Evolutionary conservation across 2,888 invertebrate species (phyloP), one percentile per base, ranked within the genome.

Genomic region (Gortyna flavago): DNA sequence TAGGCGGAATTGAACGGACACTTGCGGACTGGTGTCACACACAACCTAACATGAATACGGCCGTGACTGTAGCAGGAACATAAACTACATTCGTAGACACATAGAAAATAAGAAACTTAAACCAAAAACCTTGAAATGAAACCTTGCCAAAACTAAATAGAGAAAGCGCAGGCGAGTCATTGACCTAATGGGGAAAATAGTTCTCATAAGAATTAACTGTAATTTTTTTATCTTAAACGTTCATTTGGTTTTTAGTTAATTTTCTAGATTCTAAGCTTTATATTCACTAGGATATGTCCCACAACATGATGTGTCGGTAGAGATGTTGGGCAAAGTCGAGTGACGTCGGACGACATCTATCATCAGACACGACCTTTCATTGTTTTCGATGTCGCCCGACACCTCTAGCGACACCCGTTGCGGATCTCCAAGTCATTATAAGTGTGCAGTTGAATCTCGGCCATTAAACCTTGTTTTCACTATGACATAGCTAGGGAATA

Each of bases 11-110:
- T 67, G 54, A 61, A 21, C 48, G 54, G 73, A 77, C 75, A 57
- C 62, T 70, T 72, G 71, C 67, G 61, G 66, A 72, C 69, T 86
- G 72, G 69, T 77, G 77, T 70, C 74, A 68, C 64, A 77, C 29
- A 71, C 57, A 66, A 84, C 73, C 64, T 73, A 29, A 77, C 75
- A 57, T 71, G 65, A 77, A 75, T 71, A 66, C 57, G 41, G 54
- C 82, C 41, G n/a, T 78, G 74, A 64, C 62, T 82, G 13, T 68
- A 64, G 29, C 8, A 32, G 32, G 44, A 62, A 51, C n/a, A 71
- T 82, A 67, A 79, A 79, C 51, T 67, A 73, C 57, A 2, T 62
- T 35, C 9, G 35, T 32, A 54, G 51, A 57, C 35, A 59, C 16
- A 51, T 44, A 51, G 32, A 66, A 59, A 59, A 75, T 66, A 65